Base-by-base conservation (phyloP, 1,140 invertebrate genomes). In the Eupristina koningsbergeri region DNA sequence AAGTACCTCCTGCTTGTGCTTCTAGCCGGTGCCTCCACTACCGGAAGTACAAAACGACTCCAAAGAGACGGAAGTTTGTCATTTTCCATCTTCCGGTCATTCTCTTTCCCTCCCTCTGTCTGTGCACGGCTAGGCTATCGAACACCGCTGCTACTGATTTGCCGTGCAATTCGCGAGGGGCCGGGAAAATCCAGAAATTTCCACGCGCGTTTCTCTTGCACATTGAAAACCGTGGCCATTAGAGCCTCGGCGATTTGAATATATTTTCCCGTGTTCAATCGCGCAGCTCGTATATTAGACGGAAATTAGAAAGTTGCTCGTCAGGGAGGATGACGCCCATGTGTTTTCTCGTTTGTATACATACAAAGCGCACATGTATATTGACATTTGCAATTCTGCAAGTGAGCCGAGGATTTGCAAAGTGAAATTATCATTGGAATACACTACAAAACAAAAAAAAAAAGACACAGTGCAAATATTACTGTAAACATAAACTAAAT, bases 31-130 rank as follows among this genome's bases (percentile, higher is more conserved):
- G 15, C 29, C 31, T 67, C 67, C 45, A 77, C 50, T 69, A 63
- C 63, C 81, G 82, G 75, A 83, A 78, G 47, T 22, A 34, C 81
- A 13, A 29, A 50, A 63, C n/a, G 64, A 63, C 74, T 11, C 13
- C 47, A 22, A 5, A 19, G 34, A 63, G 80, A 63, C 82, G 83
- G 83, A 84, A 84, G 61, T 73, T 36, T 67, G 83, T 84, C 58
- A 80, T 84, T 84, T 80, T 84, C 77, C 15, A 80, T 80, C 77
- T 79, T 84, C 76, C 76, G 63, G 82, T 19, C 47, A 26, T 45
- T 63, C 26, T 50, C 47, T 53, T 53, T 8, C 69, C 6, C 50
- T 81, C 22, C 45, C 9, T 64, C 3, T 41, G 22, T 34, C 69
- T 45, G 39, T n/a, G 15, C 11, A 6, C 3, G 26, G 47, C 58